phyloP scores from a whole-genome alignment of 2,888 invertebrate genomes.

The Altica lythri region DNA sequence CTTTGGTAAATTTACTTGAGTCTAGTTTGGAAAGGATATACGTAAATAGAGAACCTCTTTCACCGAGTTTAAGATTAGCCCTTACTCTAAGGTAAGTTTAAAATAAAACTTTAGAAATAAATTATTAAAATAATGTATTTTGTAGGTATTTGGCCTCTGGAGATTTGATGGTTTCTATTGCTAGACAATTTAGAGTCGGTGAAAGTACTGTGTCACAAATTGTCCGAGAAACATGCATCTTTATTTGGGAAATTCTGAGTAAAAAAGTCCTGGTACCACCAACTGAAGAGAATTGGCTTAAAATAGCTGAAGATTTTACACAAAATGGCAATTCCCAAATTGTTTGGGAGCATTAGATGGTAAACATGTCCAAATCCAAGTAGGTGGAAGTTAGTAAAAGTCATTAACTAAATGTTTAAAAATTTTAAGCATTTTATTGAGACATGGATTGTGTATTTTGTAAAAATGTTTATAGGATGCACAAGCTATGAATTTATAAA shows the following conservation, averaged over 20 bases:
- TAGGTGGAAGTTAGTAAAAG: neutral
- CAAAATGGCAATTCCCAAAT: neutral
- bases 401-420: neutral
- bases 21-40: constrained; percentile 1
- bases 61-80: constrained; percentile 6
- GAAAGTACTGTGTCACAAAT: constrained; percentile 16
- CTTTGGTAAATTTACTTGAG: constrained; percentile 12
- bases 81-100: no score
- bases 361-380: neutral
- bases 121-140: neutral
- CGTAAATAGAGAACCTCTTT: constrained; percentile 1
- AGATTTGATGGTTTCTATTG: constrained; percentile 7
- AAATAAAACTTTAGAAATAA: constrained; percentile 1
- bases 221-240: constrained; percentile 17
- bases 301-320: neutral
- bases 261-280: neutral
- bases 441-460: neutral
- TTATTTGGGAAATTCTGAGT: constrained; percentile 7
- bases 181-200: constrained; percentile 13
- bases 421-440: neutral
- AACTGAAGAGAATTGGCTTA: neutral
- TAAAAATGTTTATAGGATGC: neutral
- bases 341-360: neutral
- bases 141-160: constrained; percentile 12
- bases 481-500: neutral